phyloP scores from a whole-genome alignment of 2,113 vertebrate genomes.

The Notarius quadriscutis region DNA sequence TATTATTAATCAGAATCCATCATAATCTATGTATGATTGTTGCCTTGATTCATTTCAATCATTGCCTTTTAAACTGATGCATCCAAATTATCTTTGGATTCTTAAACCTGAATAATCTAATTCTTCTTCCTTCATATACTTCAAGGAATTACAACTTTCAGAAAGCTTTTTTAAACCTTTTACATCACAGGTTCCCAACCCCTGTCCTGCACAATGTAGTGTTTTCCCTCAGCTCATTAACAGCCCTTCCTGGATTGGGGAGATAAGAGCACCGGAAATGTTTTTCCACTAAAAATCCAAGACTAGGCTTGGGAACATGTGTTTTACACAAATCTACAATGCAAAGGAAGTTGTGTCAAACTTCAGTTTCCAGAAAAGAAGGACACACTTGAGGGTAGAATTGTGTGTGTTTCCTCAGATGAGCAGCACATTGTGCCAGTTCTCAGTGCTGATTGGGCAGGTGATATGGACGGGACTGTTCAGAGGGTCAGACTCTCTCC shows the following conservation, averaged over 20 bases:
- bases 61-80: no score
- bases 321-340: not conserved
- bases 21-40: no score
- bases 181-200: not conserved
- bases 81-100: no score
- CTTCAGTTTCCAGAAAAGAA: not conserved
- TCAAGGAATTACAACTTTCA: not conserved
- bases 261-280: not conserved
- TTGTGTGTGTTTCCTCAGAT: conserved; percentile 52
- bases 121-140: not conserved
- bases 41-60: no score
- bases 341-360: not conserved
- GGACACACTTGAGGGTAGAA: not conserved
- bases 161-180: not conserved
- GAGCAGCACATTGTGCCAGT: conserved; percentile 60
- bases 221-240: not conserved
- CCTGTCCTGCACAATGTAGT: not conserved
- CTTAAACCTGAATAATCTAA: no score
- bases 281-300: not conserved
- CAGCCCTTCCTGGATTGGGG: no score
- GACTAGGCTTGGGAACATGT: not conserved
- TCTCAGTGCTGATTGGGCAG: conserved; percentile 56
- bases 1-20: no score
- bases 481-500: conserved; percentile 89
- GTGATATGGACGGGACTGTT: conserved; percentile 64